Base-by-base conservation (phyloP, 1,140 invertebrate genomes). In the Drosophila saltans region DNA sequence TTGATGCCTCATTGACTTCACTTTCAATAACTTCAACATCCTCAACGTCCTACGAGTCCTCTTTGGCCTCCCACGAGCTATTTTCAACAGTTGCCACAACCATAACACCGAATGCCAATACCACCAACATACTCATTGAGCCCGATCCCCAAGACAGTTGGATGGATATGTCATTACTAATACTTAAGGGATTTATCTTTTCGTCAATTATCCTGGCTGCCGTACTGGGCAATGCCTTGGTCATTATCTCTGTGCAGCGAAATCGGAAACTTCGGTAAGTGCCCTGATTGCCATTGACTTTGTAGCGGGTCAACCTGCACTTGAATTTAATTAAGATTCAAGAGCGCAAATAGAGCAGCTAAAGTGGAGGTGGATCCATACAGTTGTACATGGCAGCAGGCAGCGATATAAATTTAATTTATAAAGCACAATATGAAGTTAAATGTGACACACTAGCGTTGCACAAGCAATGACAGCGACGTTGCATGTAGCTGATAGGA, bases 141-240 rank as follows among this genome's bases (percentile, higher is more conserved):
- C 16, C 24, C 4, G 63, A 79, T 11, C 63, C 79, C 39, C 80
- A 84, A 26, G 90, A 91, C 16, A 92, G 91, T 79, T 94, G 93
- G 94, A 69, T 93, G 11, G 93, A 94, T 67, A 70, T 93, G 21
- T 85, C 96, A 56, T 80, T 94, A 3, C 92, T 96, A 55, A 93
- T 96, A 55, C 80, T 97, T 59, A 97, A 97, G 83, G 94, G 94
- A 1, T 94, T 96, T 79, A 94, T 96, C 68, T 97, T 97, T 94
- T 94, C 94, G 55, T 94, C 94, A 67, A 97, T 98, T 90, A 98
- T 98, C 80, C 93, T 97, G 40, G 95, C 96, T 59, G 97, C 97
- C 0, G 94, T 98, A 4, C 93, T 98, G 30, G 97, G 97, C 33
- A 98, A 98, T 93, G 95, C 96, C 0, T 93, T 97, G 63, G 97